Evolutionary conservation across 1,140 invertebrate genomes (phyloP), one percentile per base, ranked within the genome.

Genomic region (Drepana arcuata): DNA sequence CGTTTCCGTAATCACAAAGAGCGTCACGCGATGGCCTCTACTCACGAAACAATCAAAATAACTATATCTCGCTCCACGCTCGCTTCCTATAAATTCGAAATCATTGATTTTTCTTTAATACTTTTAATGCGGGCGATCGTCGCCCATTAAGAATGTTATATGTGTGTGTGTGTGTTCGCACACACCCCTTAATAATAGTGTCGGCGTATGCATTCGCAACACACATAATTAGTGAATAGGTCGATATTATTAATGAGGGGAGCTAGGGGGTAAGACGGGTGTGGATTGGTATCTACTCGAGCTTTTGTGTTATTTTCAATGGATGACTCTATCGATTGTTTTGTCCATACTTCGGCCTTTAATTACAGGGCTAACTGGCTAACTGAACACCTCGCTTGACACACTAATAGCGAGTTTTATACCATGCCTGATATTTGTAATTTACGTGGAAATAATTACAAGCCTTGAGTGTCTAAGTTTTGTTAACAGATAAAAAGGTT

Each of bases 231-330:
- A 80, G 75, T 79, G 59, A 70, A 64, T 59, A 41, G 68, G 64
- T 74, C 53, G 69, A 71, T 74, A 74, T 68, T 77, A 75, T 75
- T 80, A 77, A 77, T 77, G 72, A 80, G 74, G 45, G 62, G 64
- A 50, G 35, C 41, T 41, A 39, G 28, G 41, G 37, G 45, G 26
- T 35, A 56, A 34, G 49, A 47, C 31, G 41, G 55, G 60, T 53
- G 58, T 52, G 65, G 64, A 65, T 68, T 61, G 68, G 77, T 78
- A 75, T 80, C 71, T 71, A 73, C 59, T 62, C 57, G 52, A 71
- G 69, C 73, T 78, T 80, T 77, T 80, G 73, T 80, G 64, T 73
- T 79, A 57, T 74, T 77, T 77, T 71, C 63, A 68, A 73, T 70
- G 64, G 64, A 75, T 72, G 57, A 68, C 42, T 48, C 48, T 77